Conservation (phyloP, 2,888 invertebrate species). For the Aspidiotus rigidus region DNA sequence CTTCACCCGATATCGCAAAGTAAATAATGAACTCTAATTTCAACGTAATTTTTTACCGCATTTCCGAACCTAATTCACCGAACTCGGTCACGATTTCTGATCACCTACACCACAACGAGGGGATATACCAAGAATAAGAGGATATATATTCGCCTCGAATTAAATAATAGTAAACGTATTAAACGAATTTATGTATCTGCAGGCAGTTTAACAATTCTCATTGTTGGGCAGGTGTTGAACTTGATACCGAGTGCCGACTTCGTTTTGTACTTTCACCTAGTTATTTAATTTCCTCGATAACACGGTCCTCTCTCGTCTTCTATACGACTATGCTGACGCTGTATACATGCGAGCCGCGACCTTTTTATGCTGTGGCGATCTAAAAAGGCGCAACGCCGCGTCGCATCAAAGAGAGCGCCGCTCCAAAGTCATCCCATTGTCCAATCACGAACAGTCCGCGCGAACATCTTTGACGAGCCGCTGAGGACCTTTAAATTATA, state of each 20-base stretch:
- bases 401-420: constrained; percentile 14
- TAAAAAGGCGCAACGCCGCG: constrained; percentile 7
- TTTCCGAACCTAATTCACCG: no score
- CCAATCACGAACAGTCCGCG: constrained; percentile 21
- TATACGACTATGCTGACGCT: background rate
- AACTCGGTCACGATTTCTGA: no score
- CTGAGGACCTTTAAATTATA: constrained; percentile 16
- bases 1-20: no score
- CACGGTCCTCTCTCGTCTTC: background rate
- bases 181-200: constrained; percentile 2
- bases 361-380: constrained; percentile 9
- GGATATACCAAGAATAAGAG: no score
- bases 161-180: background rate
- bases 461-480: constrained; percentile 23
- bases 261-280: constrained; percentile 19
- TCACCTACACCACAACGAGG: no score
- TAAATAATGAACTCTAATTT: no score
- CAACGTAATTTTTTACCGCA: no score
- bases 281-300: constrained; percentile 2
- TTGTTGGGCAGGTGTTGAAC: constrained; percentile 28
- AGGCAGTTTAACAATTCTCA: constrained; percentile 2
- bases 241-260: background rate
- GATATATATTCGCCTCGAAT: no score
- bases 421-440: constrained; percentile 31
- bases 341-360: background rate